Base-by-base conservation (phyloP, 2,797 vertebrate genomes). In the Allenopithecus nigroviridis region DNA sequence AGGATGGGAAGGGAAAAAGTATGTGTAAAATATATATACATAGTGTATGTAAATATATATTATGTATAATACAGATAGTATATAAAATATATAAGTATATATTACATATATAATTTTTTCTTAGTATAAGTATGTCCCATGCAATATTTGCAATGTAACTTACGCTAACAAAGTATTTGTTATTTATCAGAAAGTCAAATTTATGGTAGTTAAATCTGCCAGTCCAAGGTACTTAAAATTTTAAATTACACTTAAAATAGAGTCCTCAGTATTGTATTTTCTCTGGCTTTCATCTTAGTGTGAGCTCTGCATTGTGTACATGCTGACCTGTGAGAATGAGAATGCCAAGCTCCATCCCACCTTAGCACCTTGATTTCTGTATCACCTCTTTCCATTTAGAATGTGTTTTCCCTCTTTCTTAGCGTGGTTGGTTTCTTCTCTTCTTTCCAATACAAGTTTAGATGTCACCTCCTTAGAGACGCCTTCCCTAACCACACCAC, bases 101-200 rank as follows among this genome's bases (percentile, higher is more conserved):
- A 68, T 17, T n/a, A 68, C 33, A n/a, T 8, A 19, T 68, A 68
- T 9, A n/a, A n/a, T 19, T n/a, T 88, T 12, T 50, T 81, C 78
- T 41, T 36, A 83, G 24, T 79, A 5, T 24, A 81, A 81, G 24
- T 57, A 83, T 28, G 80, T 14, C 80, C 8, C 36, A 19, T 41
- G 24, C 13, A 83, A 30, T 41, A 57, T 57, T 39, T 57, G 36
- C 26, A 24, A 10, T 17, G 26, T 81, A 57, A 28, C 22, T 39
- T 57, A 28, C 1, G 17, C 1, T 36, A 72, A 11, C 4, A 48
- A 96, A 95, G 19, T 61, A 55, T 43, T 30, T 89, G 4, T 57
- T 92, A 5, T 74, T 81, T 41, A 91, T 79, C n/a, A 86, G 33
- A 41, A 57, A 96, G 33, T 84, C 36, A 57, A 41, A 28, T 41